Conservation (phyloP, 2,888 invertebrate genomes). For the Apeira syringaria region DNA sequence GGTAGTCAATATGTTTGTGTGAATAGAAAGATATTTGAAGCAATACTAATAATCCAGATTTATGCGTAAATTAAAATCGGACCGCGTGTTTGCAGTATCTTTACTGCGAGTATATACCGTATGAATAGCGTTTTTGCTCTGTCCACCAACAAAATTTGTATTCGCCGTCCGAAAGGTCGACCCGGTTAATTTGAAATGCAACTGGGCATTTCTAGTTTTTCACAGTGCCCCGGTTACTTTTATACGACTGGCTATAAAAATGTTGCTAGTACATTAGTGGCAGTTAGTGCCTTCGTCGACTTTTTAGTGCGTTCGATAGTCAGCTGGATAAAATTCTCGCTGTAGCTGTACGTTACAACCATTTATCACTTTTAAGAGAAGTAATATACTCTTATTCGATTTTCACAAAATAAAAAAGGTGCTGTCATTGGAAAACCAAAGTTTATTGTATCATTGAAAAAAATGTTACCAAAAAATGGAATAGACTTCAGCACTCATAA, state of each 20-base stretch:
- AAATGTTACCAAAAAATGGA: too few species aligned
- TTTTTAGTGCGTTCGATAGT: slow-evolving; percentile 40
- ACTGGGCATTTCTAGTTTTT: slow-evolving; percentile 65
- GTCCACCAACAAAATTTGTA: slow-evolving; percentile 73
- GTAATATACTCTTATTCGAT: background rate
- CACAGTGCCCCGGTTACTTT: slow-evolving; percentile 41
- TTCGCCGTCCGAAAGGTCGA: slow-evolving; percentile 65
- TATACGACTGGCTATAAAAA: slow-evolving; percentile 50
- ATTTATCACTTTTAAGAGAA: slow-evolving; percentile 17
- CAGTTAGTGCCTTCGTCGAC: slow-evolving; percentile 42
- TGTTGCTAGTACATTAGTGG: slow-evolving; percentile 37
- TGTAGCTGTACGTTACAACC: slow-evolving; percentile 17
- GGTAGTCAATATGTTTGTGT: too few species aligned
- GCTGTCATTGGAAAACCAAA: background rate
- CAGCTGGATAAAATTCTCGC: slow-evolving; percentile 24
- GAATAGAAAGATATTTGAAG: too few species aligned
- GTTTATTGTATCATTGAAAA: too few species aligned
- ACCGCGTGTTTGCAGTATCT: background rate
- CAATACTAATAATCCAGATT: too few species aligned
- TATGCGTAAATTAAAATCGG: too few species aligned
- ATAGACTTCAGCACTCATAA: too few species aligned
- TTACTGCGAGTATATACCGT: slow-evolving; percentile 7
- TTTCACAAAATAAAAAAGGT: background rate
- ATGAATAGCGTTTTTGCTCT: slow-evolving; percentile 53
- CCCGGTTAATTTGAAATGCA: slow-evolving; percentile 74